Percentiles rank a stretch among this genome's conserved stretches.
These are phyloP conservation scores for Chrysomela aeneicollis DNA, from an alignment of 2,888 invertebrate species.

Conservation along the genomic window DNA sequence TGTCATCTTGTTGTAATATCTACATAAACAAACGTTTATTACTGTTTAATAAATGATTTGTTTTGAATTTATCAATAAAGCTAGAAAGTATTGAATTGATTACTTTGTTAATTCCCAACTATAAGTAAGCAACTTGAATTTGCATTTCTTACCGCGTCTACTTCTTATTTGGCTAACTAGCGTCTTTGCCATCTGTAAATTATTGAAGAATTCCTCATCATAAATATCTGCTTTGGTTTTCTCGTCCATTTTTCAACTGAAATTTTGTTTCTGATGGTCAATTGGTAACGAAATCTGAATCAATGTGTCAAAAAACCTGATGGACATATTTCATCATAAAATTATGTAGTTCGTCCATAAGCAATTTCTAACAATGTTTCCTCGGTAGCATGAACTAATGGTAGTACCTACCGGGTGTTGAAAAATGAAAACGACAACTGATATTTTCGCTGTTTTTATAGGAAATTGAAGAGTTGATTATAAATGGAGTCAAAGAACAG, in stretches of 20 bases:
- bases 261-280: constrained; percentile 19
- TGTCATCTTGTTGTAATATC: too few relatives aligned
- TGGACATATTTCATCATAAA: too few relatives aligned
- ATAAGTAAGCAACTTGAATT: background rate
- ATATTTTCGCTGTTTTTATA: too few relatives aligned
- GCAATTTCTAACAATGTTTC: too few relatives aligned
- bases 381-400: too few relatives aligned
- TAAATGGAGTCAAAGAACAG: too few relatives aligned
- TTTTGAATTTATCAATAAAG: constrained; percentile 14
- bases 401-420: too few relatives aligned
- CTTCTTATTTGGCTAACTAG: constrained; percentile 60
- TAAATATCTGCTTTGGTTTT: constrained; percentile 53
- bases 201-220: constrained; percentile 64
- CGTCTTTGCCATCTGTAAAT: constrained; percentile 61
- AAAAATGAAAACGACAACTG: too few relatives aligned
- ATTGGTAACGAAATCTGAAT: background rate
- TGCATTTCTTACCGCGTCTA: constrained; percentile 49
- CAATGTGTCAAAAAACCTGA: background rate
- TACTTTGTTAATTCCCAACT: background rate
- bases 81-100: constrained; percentile 1
- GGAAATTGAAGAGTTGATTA: too few relatives aligned
- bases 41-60: constrained; percentile 29
- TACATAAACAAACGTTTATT: constrained; percentile 27
- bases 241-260: constrained; percentile 29
- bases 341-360: too few relatives aligned